Conservation (phyloP, 2,113 vertebrate genomes). For the Tiliqua scincoides region DNA sequence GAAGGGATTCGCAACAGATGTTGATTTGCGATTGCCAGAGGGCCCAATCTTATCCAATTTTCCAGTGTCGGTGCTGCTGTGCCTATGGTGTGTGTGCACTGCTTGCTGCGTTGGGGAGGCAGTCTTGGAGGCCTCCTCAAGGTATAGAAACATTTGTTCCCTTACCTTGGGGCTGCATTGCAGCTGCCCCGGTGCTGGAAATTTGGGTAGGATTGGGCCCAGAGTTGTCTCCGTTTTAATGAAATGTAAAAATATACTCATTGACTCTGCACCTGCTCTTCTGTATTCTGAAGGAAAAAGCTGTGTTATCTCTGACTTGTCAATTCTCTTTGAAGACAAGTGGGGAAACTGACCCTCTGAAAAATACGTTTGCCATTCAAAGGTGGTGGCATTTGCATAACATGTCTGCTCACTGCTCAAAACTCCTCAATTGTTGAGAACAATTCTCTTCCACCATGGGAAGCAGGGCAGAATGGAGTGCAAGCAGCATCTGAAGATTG, state of each 20-base stretch:
- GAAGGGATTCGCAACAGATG: constrained; percentile 51
- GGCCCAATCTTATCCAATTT: too few relatives aligned
- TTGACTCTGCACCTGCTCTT: background rate
- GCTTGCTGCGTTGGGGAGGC: too few relatives aligned
- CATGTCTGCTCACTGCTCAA: background rate
- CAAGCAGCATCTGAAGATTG: background rate
- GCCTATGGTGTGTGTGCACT: too few relatives aligned
- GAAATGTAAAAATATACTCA: constrained; percentile 15
- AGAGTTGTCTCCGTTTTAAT: constrained; percentile 58
- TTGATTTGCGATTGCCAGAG: constrained; percentile 50
- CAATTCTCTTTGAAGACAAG: background rate
- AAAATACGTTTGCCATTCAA: background rate
- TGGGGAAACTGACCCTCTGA: background rate
- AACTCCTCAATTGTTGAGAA: background rate
- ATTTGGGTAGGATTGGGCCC: too few relatives aligned
- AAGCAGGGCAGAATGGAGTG: background rate
- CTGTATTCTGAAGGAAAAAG: constrained; percentile 28
- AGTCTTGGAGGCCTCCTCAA: too few relatives aligned
- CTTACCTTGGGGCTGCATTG: too few relatives aligned
- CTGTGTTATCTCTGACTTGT: background rate
- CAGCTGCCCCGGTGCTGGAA: too few relatives aligned
- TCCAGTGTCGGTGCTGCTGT: too few relatives aligned
- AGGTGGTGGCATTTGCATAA: constrained; percentile 3
- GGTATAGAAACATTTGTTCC: too few relatives aligned
- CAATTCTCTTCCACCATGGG: background rate